Base-by-base conservation (phyloP, 53 echinoderm and acorn worm genomes). In the Hippasteria phrygiana region DNA sequence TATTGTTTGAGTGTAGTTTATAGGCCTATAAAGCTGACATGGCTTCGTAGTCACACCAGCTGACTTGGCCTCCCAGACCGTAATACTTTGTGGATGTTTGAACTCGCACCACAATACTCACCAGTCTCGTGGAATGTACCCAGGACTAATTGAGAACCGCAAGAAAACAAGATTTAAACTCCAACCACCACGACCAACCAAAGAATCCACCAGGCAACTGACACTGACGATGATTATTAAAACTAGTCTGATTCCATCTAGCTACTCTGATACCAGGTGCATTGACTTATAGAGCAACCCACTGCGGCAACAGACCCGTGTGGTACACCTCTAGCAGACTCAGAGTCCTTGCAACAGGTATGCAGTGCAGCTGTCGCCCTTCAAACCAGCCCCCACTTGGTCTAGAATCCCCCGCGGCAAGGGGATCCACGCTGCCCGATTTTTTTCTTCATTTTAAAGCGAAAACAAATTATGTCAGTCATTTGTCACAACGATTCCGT, bases 341-440 rank as follows among this genome's bases (percentile, higher is more conserved):
- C 67, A 16, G 33, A 34, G 63, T 64, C 45, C 47, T 64, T 47
- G 75, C 75, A 3, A 14, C 51, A 48, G 73, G 73, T 73, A 73
- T 73, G 73, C 73, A 8, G 63, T 38, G 28, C 82, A 82, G 82
- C 82, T 66, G 82, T 64, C 29, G 45, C 45, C 65, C 65, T 82
- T 66, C 66, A 64, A 64, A 59, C 24, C 33, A 26, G 14, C 28
- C 66, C 66, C 82, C 82, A 17, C 65, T 17, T 62, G 79, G 62
- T 39, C 77, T 22, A 77, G 33, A 37, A 18, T 45, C 13, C 17
- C 82, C 66, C 46, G 27, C 33, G 82, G 66, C 66, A 64, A 46
- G 82, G 82, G 82, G 66, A 82, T 66, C 73, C 73, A 67, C 34
- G 69, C 14, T 41, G 73, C 43, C 24, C 5, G 73, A 73, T 73